Evolutionary conservation across 1,140 invertebrate species (phyloP), one percentile per base, ranked within the genome.

Genomic region (Dendrolimus kikuchii): DNA sequence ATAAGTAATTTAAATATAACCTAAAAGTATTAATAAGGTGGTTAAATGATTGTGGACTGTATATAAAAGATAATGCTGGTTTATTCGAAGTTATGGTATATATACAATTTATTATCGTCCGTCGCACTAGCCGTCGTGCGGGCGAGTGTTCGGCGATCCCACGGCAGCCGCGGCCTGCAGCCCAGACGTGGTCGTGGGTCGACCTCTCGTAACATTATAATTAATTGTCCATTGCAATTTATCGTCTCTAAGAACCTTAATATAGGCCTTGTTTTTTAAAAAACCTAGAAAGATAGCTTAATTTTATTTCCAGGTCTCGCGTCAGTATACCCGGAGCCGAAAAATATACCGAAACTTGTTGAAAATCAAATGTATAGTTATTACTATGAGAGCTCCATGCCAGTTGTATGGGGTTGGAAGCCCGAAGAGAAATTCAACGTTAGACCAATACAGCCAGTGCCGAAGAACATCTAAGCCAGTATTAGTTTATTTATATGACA

Each of bases 311-410:
- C 76, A 94, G 95, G 94, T 71, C 89, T 95, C 60, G 95, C 95
- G 6, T 95, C 94, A 38, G 91, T 93, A 40, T 96, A 96, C 80
- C 95, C 95, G 0, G 92, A 96, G 82, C 95, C 95, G 57, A 90
- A 91, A 60, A 91, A 96, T 74, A 91, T 94, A 69, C 79, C 90
- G 45, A 85, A 90, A 62, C 94, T 93, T 79, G 90, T 96, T 39
- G 87, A 91, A 57, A 90, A 90, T 62, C 92, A 94, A 74, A 90
- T 95, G 89, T 96, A 95, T 77, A 92, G 93, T 77, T 92, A 90
- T 60, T 91, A 94, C 71, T 95, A 96, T 71, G 92, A 95, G 74
- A 89, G 90, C 59, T 92, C 94, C 53, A 89, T 96, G 84, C 94
- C 94, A 6, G 89, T 90, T 8, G 88, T 91, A 36, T 96, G 95